phyloP scores from a whole-genome alignment of 2,797 vertebrate species.

The Lates japonicus region DNA sequence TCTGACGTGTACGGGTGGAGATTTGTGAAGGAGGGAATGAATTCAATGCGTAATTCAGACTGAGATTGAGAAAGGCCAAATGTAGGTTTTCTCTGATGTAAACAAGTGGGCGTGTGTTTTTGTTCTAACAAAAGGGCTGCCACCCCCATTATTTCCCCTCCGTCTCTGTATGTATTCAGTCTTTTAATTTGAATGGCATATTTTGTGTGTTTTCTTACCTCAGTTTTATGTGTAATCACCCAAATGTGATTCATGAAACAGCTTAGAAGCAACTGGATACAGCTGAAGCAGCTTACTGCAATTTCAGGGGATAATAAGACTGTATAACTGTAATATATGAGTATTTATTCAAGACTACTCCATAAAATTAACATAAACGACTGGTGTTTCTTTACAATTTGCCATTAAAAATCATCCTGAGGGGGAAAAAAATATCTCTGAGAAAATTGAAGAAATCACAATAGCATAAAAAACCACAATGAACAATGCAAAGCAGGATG shows the following conservation, averaged over 20 bases:
- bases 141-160: neutral
- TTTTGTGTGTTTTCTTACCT: neutral
- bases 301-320: neutral
- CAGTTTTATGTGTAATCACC: neutral
- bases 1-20: conserved; percentile 3
- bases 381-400: neutral
- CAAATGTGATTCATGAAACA: neutral
- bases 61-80: conserved; percentile 1
- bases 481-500: conserved; percentile 6
- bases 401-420: neutral
- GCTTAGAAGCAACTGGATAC: neutral
- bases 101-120: conserved; percentile 2
- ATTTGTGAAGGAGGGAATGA: conserved; percentile 17
- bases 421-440: neutral
- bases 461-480: neutral
- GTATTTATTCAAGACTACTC: neutral
- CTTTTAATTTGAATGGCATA: neutral
- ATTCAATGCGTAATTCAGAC: conserved; percentile 4
- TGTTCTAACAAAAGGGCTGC: neutral
- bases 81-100: neutral
- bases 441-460: neutral
- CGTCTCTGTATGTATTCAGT: neutral
- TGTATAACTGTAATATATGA: neutral
- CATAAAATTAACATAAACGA: neutral
- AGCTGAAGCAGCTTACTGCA: neutral